Percentiles rank a stretch among this genome's conserved stretches.
Conservation (phyloP, 2,888 invertebrate species). For the Operophtera brumata region DNA sequence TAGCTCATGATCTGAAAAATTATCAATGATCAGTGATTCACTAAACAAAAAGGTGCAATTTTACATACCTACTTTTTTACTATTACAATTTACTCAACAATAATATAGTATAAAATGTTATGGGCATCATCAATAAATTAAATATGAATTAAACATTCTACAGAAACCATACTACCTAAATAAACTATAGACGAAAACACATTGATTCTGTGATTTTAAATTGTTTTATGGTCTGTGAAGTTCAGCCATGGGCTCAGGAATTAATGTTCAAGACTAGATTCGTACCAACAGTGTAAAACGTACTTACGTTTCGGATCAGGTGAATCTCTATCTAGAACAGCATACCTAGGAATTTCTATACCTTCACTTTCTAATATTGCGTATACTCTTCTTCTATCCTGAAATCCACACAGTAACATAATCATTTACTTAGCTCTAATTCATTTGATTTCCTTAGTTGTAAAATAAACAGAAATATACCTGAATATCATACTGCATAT, state of each 20-base stretch:
- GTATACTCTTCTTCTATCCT: constrained; percentile 97
- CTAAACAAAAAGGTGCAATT: too few species aligned
- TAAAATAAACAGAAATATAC: constrained; percentile 63
- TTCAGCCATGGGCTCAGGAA: too few species aligned
- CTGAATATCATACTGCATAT: constrained; percentile 99
- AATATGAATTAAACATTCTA: too few species aligned
- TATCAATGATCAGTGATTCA: background rate
- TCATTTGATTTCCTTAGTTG: background rate
- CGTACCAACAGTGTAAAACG: background rate
- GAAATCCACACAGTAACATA: constrained; percentile 34
- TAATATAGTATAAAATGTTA: too few species aligned
- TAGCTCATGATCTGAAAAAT: constrained; percentile 87
- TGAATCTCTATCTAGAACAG: constrained; percentile 96
- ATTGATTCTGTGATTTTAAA: too few species aligned
- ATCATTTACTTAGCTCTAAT: background rate
- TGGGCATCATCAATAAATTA: too few species aligned
- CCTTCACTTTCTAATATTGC: constrained; percentile 95
- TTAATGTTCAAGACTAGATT: too few species aligned
- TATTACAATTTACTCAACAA: too few species aligned
- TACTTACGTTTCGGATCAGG: constrained; percentile 92
- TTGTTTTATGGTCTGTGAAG: too few species aligned
- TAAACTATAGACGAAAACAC: too few species aligned
- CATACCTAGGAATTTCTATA: constrained; percentile 98
- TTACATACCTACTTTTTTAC: too few species aligned
- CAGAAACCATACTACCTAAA: too few species aligned